Base-by-base conservation (phyloP, 2,888 invertebrate genomes). In the Sminthurinus aureus region DNA sequence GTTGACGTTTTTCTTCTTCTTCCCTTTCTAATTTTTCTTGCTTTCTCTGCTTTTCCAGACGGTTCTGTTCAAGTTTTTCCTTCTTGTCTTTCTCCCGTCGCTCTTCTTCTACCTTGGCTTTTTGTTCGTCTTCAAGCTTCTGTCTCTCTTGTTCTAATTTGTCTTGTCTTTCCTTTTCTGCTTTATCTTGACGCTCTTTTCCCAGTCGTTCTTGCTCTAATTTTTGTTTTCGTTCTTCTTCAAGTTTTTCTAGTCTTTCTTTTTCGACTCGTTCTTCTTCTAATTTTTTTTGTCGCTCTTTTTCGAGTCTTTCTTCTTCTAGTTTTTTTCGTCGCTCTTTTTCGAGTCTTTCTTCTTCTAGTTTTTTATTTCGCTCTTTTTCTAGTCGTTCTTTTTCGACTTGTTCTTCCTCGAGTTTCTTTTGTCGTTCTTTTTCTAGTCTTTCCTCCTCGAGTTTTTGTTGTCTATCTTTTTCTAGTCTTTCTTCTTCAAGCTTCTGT, bases 181-280 rank as follows among this genome's bases (percentile, higher is more conserved):
- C 50, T 79, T 83, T 51, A n/a, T 22, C 26, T 66, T 52, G 38
- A 22, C 77, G 50, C 15, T 38, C 67, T 26, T 77, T 69, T 79
- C 83, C 85, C 50, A 83, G 86, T 81, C 86, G 84, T 66, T 83
- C 81, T 50, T 83, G 26, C n/a, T n/a, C n/a, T n/a, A n/a, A n/a
- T n/a, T n/a, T n/a, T n/a, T n/a, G n/a, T n/a, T n/a, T n/a, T 11
- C 76, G 76, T 50, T 52, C 20, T 76, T 20, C 8, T 20, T 76
- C 76, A n/a, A 76, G 26, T 22, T 75, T 20, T 64, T 74, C 64
- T 69, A 71, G 24, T 66, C 64, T n/a, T 80, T 83, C 81, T 58
- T 82, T 24, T 22, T 18, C 71, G 6, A 9, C 8, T 22, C 71
- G 71, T 13, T 67, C 74, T 75, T 76, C 20, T 73, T 26, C 75